Percentiles rank a stretch among this genome's conserved stretches.
phyloP scores from a whole-genome alignment of 1,140 invertebrate genomes.

The Zaprionus africanus region DNA sequence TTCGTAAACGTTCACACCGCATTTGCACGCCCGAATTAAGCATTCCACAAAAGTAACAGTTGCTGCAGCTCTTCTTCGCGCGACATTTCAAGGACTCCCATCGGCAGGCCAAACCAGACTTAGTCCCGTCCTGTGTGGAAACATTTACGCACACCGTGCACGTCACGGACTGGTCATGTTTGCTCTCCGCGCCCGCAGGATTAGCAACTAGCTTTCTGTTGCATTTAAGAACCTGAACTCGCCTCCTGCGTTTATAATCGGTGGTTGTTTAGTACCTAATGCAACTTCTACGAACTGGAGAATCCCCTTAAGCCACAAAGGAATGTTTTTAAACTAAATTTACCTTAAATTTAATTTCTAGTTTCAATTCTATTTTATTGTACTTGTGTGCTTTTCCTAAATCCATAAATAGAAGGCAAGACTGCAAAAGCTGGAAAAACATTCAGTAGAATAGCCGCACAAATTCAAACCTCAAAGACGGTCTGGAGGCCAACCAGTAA shows the following conservation, averaged over 20 bases:
- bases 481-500: slow-evolving; percentile 11
- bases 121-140: slow-evolving; percentile 31
- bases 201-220: slow-evolving; percentile 58
- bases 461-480: background rate
- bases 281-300: background rate
- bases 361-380: slow-evolving; percentile 73
- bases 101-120: slow-evolving; percentile 40
- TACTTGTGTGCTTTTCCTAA: slow-evolving; percentile 61
- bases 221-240: slow-evolving; percentile 43
- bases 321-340: slow-evolving; percentile 34
- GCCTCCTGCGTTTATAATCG: background rate
- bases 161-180: slow-evolving; percentile 58
- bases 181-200: slow-evolving; percentile 44
- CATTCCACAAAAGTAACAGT: slow-evolving; percentile 77
- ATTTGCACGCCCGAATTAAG: slow-evolving; percentile 79
- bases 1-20: slow-evolving; percentile 67
- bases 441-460: too few species aligned
- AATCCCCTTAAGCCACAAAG: slow-evolving; percentile 7
- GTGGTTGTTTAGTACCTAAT: background rate
- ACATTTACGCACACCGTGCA: slow-evolving; percentile 25
- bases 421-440: background rate
- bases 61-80: slow-evolving; percentile 51
- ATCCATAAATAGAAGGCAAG: slow-evolving; percentile 50
- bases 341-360: slow-evolving; percentile 69
- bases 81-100: slow-evolving; percentile 53